Percentiles rank a stretch among this genome's conserved stretches.
Conservation (phyloP, 2,797 vertebrate species). For the Anabas testudineus region DNA sequence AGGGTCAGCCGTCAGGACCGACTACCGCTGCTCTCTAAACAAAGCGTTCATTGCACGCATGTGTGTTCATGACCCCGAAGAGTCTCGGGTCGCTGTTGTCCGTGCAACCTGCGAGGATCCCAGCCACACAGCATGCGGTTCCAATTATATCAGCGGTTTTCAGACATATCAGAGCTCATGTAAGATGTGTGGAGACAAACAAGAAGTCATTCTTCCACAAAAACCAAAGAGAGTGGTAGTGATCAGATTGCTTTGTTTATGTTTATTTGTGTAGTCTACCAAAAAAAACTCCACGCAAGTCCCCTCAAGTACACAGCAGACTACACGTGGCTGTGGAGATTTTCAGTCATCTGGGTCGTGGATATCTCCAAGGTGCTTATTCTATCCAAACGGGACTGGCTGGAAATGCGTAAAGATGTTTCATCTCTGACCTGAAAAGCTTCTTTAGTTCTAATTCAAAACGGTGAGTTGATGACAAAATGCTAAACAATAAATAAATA, state of each 20-base stretch:
- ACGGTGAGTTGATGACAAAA: no score
- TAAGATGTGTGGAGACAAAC: neutral
- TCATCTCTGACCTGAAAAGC: no score
- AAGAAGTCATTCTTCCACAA: neutral
- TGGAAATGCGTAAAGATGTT: no score
- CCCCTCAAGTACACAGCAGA: no score
- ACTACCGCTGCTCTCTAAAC: conserved; percentile 64
- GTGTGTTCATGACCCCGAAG: conserved; percentile 69
- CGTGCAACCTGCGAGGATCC: conserved; percentile 15
- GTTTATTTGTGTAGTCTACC: neutral
- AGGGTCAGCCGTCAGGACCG: conserved; percentile 61
- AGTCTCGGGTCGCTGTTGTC: conserved; percentile 66
- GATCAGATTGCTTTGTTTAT: conserved; percentile 2
- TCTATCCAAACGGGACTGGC: no score
- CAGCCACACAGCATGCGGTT: conserved; percentile 34
- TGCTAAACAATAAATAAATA: no score
- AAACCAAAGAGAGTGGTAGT: neutral
- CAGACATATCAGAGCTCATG: conserved; percentile 26
- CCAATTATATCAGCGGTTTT: conserved; percentile 38
- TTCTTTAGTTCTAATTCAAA: no score
- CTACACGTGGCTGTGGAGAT: no score
- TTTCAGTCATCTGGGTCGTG: no score
- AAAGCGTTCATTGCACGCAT: conserved; percentile 69
- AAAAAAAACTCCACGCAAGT: neutral
- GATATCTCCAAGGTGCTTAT: no score